phyloP scores from a whole-genome alignment of 2,888 invertebrate genomes.

The Aspidapion aeneum region DNA sequence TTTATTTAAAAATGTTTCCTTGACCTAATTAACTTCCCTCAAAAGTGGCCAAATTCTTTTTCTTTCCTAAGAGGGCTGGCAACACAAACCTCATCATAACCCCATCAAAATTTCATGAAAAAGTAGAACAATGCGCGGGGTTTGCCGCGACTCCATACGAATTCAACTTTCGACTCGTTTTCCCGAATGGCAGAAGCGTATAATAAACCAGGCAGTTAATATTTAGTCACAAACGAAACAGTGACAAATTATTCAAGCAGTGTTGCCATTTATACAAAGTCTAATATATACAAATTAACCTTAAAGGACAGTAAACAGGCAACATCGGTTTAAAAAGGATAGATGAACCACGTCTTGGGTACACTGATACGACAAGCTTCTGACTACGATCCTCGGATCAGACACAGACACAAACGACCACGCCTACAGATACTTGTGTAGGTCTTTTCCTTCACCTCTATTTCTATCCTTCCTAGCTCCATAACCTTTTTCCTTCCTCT shows the following conservation, averaged over 20 bases:
- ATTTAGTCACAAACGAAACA: constrained; percentile 37
- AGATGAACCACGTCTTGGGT: no score
- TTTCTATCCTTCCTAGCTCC: no score
- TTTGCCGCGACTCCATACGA: constrained; percentile 13
- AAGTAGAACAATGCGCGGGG: neutral
- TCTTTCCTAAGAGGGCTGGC: neutral
- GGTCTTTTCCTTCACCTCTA: no score
- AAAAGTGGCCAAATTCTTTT: neutral
- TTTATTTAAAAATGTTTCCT: no score
- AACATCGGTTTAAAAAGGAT: no score
- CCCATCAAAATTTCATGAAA: neutral
- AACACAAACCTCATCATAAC: neutral
- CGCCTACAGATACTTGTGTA: no score
- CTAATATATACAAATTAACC: no score
- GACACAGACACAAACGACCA: no score
- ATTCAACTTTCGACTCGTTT: constrained; percentile 17
- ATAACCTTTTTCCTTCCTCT: no score
- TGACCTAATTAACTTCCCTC: neutral
- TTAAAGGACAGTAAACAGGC: no score
- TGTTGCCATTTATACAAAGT: neutral
- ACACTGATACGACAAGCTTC: no score
- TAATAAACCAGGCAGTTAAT: constrained; percentile 31
- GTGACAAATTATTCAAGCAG: constrained; percentile 38
- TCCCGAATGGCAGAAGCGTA: constrained; percentile 20
- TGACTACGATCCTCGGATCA: no score